Evolutionary conservation across 2,797 vertebrate species (phyloP).

Genomic region (Crenichthys baileyi): DNA sequence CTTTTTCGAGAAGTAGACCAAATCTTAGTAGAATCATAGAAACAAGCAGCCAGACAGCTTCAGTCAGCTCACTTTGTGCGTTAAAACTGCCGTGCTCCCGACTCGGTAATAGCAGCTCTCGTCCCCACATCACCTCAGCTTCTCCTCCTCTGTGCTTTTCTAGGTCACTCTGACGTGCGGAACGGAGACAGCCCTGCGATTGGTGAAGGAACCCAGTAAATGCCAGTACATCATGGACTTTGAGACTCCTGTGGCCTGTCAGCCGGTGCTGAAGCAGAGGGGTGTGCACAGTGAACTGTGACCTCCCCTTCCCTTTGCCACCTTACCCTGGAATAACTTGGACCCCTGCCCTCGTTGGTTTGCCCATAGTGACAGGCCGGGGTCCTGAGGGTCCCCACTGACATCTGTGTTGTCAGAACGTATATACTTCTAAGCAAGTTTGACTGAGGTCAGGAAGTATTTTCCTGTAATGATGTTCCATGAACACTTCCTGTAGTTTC

Average conservation of each 20-base stretch:
- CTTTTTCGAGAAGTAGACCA: constrained; percentile 4
- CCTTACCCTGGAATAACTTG: constrained; percentile 57
- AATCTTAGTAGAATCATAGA: background rate
- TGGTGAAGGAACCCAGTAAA: constrained; percentile 79
- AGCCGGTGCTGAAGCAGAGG: constrained; percentile 62
- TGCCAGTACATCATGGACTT: constrained; percentile 74
- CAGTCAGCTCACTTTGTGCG: constrained; percentile 28
- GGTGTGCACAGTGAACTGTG: constrained; percentile 72
- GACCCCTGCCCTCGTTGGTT: constrained; percentile 27
- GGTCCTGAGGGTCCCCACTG: constrained; percentile 65
- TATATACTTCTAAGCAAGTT: constrained; percentile 64
- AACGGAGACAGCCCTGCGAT: constrained; percentile 82
- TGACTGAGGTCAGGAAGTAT: constrained; percentile 56
- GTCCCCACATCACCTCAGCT: constrained; percentile 54
- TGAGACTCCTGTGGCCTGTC: constrained; percentile 68
- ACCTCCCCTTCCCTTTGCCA: constrained; percentile 46
- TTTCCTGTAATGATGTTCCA: constrained; percentile 29
- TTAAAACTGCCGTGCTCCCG: constrained; percentile 48
- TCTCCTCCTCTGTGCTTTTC: constrained; percentile 75
- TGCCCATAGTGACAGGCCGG: constrained; percentile 57
- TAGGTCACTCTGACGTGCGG: constrained; percentile 86
- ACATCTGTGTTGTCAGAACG: constrained; percentile 75
- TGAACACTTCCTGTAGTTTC: constrained; percentile 34
- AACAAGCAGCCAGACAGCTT: constrained; percentile 18
- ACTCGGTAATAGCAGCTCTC: constrained; percentile 67